These are phyloP conservation scores for Gnathonemus longibarbis DNA, from an alignment of 2,113 vertebrate species.

Conservation along the genomic window DNA sequence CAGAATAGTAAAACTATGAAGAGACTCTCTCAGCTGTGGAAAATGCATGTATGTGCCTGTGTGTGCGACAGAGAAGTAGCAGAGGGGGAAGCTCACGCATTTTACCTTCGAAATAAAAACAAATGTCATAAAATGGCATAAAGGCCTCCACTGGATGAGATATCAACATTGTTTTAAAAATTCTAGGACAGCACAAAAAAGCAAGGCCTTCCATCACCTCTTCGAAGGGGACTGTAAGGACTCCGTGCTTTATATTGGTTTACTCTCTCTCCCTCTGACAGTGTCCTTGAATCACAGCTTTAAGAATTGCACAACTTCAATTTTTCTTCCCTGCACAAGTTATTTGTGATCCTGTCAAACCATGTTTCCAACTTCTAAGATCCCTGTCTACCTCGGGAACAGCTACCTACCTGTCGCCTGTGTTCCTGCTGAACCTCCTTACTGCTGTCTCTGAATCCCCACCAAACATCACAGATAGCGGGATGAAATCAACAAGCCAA, in stretches of 20 bases:
- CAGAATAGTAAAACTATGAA: background rate
- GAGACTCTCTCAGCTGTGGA: background rate
- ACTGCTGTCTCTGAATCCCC: background rate
- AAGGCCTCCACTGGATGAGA: background rate
- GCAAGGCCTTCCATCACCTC: background rate
- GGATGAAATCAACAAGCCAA: constrained; percentile 16
- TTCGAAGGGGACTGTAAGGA: background rate
- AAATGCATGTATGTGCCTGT: background rate
- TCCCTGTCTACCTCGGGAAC: background rate
- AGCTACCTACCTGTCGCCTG: background rate
- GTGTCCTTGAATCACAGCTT: background rate
- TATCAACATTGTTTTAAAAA: background rate
- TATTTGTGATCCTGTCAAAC: background rate
- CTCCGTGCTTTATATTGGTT: background rate
- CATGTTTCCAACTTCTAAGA: background rate
- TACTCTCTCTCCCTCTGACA: background rate
- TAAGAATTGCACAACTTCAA: background rate
- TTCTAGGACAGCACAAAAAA: background rate
- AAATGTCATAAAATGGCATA: background rate
- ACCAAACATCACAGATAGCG: constrained; percentile 4
- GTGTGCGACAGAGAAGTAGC: background rate
- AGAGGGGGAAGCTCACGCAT: background rate
- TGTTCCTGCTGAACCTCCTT: background rate
- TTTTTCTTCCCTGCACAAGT: background rate
- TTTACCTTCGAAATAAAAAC: background rate